Evolutionary conservation across 2,113 vertebrate species (phyloP), one percentile per base, ranked within the genome.

Genomic region (Zapus hudsonius): DNA sequence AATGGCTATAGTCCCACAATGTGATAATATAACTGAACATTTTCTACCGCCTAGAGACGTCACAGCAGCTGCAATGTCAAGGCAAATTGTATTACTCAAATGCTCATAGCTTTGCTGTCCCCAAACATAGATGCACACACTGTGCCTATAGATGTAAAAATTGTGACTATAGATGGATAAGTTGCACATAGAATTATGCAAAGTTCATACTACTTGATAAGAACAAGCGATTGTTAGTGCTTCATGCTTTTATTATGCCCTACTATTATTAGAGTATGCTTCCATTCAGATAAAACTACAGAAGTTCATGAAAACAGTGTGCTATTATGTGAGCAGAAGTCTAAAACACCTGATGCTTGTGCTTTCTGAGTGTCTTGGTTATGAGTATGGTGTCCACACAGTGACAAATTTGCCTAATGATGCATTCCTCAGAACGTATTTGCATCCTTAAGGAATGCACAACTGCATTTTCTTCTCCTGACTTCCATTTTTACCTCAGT

Each of bases 391-490:
- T 38, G 20, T 59, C 57, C 42, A 23, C 23, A 29, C 3, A 36
- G 31, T 27, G 9, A 82, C 2, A 40, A 44, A 81, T 31, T 27
- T 19, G 36, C 67, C 29, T 3, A 17, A 12, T 8, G 9, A 42
- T n/a, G 20, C 0, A 19, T 38, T 83, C 47, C 17, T 38, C 17
- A 19, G 12, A 36, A 20, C 3, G 5, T 1, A 31, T 12, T 0
- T 4, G 13, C 4, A 12, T 44, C 20, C 23, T 44, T 82, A 69
- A 59, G 17, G 23, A 47, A 47, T 15, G 7, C 17, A 47, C 22
- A 59, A 33, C 19, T 1, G 3, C 31, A 7, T 61, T 72, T 84
- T 78, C 27, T 19, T 29, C 3, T 76, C 47, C 55, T 47, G 6
- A n/a, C 38, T 76, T 73, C 42, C 47, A 42, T 74, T 82, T 64